Conservation (phyloP, 2,888 invertebrate genomes). For the Urechis unicinctus region DNA sequence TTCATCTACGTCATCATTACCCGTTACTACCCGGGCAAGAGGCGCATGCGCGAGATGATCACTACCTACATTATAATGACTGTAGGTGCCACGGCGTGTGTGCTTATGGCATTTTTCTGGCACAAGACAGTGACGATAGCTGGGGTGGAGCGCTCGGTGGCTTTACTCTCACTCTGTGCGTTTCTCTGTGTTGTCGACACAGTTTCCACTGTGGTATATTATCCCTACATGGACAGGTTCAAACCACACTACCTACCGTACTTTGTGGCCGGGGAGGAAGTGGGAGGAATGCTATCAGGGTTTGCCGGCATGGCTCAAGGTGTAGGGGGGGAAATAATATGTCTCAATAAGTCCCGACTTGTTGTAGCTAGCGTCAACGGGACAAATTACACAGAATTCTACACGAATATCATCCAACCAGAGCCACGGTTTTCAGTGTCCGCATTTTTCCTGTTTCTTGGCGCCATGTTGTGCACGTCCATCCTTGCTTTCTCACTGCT, state of each 20-base stretch:
- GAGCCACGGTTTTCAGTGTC: conserved; percentile 56
- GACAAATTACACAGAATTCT: background rate
- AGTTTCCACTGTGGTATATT: conserved; percentile 76
- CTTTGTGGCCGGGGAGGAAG: conserved; percentile 72
- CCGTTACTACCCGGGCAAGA: background rate
- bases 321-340: conserved; percentile 56
- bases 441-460: conserved; percentile 62
- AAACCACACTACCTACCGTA: conserved; percentile 68
- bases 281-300: conserved; percentile 68
- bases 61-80: conserved; percentile 50
- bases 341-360: conserved; percentile 27
- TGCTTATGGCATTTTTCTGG: conserved; percentile 53
- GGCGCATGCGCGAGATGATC: background rate
- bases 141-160: conserved; percentile 40
- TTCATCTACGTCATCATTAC: background rate
- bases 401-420: conserved; percentile 25
- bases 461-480: conserved; percentile 61
- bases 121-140: conserved; percentile 56
- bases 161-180: conserved; percentile 61
- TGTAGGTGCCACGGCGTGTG: conserved; percentile 45
- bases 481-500: conserved; percentile 61
- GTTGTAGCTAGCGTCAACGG: conserved; percentile 13
- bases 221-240: conserved; percentile 72
- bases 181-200: conserved; percentile 72
- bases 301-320: conserved; percentile 65